These are phyloP conservation scores for Phthorimaea operculella DNA, from an alignment of 1,140 invertebrate species.

Conservation along the genomic window DNA sequence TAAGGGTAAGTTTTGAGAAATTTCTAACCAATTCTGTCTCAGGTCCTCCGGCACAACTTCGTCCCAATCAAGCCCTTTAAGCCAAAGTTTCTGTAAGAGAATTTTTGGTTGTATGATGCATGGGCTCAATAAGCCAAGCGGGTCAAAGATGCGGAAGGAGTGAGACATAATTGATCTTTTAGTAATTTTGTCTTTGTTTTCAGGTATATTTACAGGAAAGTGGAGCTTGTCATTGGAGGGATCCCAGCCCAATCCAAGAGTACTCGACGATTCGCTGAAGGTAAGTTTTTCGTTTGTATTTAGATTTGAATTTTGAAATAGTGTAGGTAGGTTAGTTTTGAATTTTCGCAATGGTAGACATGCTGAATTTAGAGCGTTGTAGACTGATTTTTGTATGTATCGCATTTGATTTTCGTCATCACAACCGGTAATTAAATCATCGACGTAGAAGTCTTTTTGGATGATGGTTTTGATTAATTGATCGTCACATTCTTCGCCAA, in stretches of 20 bases:
- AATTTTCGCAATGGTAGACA: slow-evolving; percentile 1
- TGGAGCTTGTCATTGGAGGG: slow-evolving; percentile 5
- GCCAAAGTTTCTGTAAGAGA: slow-evolving; percentile 52
- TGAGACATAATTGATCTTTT: slow-evolving; percentile 25
- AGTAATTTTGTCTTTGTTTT: background rate
- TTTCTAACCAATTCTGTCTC: slow-evolving; percentile 7
- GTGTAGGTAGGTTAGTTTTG: slow-evolving; percentile 1
- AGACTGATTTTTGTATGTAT: slow-evolving; percentile 5
- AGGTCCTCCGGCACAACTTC: slow-evolving; percentile 21
- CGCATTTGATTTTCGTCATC: slow-evolving; percentile 11
- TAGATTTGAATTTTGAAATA: slow-evolving; percentile 18
- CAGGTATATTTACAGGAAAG: slow-evolving; percentile 8
- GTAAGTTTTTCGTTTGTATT: slow-evolving; percentile 9
- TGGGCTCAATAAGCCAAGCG: slow-evolving; percentile 47
- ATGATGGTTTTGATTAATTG: slow-evolving; percentile 24
- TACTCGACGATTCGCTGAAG: slow-evolving; percentile 3
- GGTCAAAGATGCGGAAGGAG: slow-evolving; percentile 42
- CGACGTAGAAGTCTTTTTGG: slow-evolving; percentile 48
- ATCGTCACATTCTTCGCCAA: slow-evolving; percentile 15
- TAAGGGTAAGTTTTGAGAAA: slow-evolving; percentile 2
- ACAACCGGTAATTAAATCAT: slow-evolving; percentile 39
- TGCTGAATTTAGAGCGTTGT: slow-evolving; percentile 1
- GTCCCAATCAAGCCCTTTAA: slow-evolving; percentile 47
- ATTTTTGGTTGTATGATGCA: slow-evolving; percentile 44
- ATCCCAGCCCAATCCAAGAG: slow-evolving; percentile 5